A percentile compares a stretch with the other conserved stretches of the same genome.
Evolutionary conservation across 2,888 invertebrate species (phyloP).

Genomic region (Patella pellucida): DNA sequence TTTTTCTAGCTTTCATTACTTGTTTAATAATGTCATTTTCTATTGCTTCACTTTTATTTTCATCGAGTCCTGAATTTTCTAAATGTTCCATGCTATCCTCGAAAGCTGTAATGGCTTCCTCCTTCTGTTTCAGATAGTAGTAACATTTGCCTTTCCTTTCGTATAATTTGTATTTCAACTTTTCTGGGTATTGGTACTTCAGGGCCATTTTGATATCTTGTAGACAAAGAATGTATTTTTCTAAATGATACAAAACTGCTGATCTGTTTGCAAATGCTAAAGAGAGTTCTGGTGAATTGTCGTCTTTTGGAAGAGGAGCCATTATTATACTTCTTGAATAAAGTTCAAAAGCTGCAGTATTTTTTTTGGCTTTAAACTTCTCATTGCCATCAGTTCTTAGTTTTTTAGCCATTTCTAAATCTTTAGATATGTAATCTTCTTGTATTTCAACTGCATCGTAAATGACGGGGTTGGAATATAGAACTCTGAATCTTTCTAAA

Average conservation of each 20-base stretch:
- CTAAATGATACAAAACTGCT: conserved; percentile 63
- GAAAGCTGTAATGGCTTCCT: conserved; percentile 68
- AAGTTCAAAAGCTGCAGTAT: conserved; percentile 50
- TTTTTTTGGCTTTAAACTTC: conserved; percentile 56
- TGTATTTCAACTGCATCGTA: conserved; percentile 48
- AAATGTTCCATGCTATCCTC: conserved; percentile 42
- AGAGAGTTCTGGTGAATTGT: conserved; percentile 48
- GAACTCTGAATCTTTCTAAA: conserved; percentile 44
- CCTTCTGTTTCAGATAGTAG: conserved; percentile 73
- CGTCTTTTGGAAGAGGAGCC: conserved; percentile 44
- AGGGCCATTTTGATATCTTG: conserved; percentile 61
- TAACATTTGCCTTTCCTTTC: conserved; percentile 79
- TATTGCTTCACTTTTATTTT: conserved; percentile 14
- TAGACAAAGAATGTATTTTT: conserved; percentile 57
- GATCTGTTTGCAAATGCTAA: conserved; percentile 67
- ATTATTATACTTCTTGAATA: conserved; percentile 57
- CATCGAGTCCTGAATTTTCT: conserved; percentile 12
- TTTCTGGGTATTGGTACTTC: conserved; percentile 76
- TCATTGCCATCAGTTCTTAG: conserved; percentile 67
- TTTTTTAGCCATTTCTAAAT: conserved; percentile 55
- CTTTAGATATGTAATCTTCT: conserved; percentile 50
- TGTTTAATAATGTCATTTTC: conserved; percentile 27
- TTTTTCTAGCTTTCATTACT: conserved; percentile 28
- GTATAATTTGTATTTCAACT: conserved; percentile 78
- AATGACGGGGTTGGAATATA: conserved; percentile 40